These are phyloP conservation scores for Caenorhabditis sinica DNA, from an alignment of 2,888 invertebrate species.

Conservation along the genomic window DNA sequence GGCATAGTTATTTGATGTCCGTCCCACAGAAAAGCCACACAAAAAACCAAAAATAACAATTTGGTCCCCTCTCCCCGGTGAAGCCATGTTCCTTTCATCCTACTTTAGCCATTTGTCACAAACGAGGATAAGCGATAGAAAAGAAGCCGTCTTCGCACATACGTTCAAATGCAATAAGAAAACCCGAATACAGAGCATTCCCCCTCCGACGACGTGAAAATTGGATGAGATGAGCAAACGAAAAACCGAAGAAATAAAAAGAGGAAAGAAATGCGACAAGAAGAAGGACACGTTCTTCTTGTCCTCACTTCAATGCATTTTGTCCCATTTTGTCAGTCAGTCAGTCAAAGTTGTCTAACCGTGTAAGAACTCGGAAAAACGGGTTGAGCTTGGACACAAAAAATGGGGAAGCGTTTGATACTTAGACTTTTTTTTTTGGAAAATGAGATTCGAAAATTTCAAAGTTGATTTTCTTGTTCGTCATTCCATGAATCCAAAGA, in stretches of 20 bases:
- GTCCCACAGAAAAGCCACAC: not conserved
- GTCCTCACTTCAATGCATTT: constrained; percentile 57
- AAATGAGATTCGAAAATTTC: not conserved
- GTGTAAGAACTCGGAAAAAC: constrained; percentile 13
- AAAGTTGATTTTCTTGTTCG: no score
- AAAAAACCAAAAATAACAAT: constrained; percentile 45
- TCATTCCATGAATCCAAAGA: no score
- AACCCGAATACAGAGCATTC: constrained; percentile 25
- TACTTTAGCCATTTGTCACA: constrained; percentile 38
- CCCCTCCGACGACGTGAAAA: constrained; percentile 23
- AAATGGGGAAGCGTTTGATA: not conserved
- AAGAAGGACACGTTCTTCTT: constrained; percentile 59
- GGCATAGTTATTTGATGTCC: not conserved
- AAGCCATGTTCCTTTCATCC: constrained; percentile 37
- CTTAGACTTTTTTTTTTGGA: not conserved
- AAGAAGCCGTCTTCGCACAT: constrained; percentile 2
- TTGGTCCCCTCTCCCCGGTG: constrained; percentile 25
- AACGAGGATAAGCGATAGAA: constrained; percentile 20
- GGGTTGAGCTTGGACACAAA: not conserved
- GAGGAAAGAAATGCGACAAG: not conserved
- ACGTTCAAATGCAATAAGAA: constrained; percentile 61
- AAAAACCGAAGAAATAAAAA: constrained; percentile 15
- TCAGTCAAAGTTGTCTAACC: constrained; percentile 48
- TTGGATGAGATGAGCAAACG: constrained; percentile 49
- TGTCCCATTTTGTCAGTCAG: constrained; percentile 23